phyloP scores from a whole-genome alignment of 2,797 vertebrate species.

The Synaphobranchus kaupii region DNA sequence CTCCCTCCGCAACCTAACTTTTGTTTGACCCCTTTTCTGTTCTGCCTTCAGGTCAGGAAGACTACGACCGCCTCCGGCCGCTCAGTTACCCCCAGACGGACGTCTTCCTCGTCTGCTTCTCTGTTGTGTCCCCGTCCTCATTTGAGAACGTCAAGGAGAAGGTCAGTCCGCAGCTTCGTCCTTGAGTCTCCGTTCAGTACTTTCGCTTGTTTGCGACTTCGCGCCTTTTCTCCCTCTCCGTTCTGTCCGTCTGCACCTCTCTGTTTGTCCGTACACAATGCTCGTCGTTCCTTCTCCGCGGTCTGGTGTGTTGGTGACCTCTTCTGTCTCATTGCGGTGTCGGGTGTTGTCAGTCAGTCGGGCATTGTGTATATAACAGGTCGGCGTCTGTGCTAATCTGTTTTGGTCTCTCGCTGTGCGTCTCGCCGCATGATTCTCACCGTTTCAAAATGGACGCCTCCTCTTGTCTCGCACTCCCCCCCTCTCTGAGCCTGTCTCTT shows the following conservation, averaged over 20 bases:
- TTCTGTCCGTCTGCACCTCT: not conserved
- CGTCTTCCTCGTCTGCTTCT: constrained; percentile 96
- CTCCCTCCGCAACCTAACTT: not conserved
- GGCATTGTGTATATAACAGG: constrained; percentile 1
- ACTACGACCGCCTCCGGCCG: constrained; percentile 93
- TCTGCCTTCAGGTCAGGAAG: constrained; percentile 85
- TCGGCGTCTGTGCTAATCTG: not conserved
- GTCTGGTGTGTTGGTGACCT: not conserved
- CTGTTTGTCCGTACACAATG: not conserved
- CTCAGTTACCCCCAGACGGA: constrained; percentile 97
- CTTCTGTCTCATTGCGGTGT: not conserved
- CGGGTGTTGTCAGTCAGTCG: not conserved
- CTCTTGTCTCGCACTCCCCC: not conserved
- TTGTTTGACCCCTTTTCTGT: not conserved
- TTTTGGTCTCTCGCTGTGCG: not conserved
- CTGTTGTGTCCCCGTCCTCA: constrained; percentile 91
- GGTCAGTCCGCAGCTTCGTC: constrained; percentile 59
- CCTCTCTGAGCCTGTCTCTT: too few species aligned
- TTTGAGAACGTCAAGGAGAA: constrained; percentile 97
- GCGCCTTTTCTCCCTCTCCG: not conserved
- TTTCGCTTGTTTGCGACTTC: not conserved
- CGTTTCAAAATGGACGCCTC: not conserved
- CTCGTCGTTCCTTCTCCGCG: not conserved
- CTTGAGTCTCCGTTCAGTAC: not conserved
- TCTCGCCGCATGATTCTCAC: not conserved